Conservation (phyloP, 2,113 vertebrate genomes). For the Nycticorax nycticorax region DNA sequence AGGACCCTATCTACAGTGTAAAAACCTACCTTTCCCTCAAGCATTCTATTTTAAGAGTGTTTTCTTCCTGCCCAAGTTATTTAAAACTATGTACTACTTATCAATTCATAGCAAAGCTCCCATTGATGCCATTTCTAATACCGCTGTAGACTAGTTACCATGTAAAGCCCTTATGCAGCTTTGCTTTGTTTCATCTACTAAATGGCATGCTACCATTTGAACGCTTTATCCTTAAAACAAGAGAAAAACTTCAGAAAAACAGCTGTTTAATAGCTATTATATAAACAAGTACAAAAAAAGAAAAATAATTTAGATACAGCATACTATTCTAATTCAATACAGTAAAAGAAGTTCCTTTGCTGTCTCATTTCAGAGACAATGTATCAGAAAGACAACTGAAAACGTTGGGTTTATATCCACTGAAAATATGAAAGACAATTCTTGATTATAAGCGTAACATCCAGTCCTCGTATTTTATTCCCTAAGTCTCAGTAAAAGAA, state of each 20-base stretch:
- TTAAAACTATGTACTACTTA: not conserved
- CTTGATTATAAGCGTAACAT: constrained; percentile 8
- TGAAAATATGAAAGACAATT: constrained; percentile 38
- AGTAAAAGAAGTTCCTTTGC: not conserved
- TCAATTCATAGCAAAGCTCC: not conserved
- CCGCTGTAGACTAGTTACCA: not conserved
- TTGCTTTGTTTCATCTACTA: not conserved
- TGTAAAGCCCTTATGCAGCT: not conserved
- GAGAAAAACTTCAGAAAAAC: not conserved
- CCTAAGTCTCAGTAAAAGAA: constrained; percentile 38
- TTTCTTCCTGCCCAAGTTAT: not conserved
- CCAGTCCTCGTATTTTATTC: constrained; percentile 36
- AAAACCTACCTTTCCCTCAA: not conserved
- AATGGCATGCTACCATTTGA: not conserved
- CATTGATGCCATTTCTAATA: not conserved
- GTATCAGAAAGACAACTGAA: not conserved
- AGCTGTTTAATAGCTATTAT: not conserved
- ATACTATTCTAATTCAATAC: not conserved
- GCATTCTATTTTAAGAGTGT: not conserved
- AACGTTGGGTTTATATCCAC: not conserved
- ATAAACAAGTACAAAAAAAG: not conserved
- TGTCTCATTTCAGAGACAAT: not conserved
- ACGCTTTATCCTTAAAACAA: not conserved
- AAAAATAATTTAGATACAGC: not conserved
- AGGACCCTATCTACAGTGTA: not conserved